These are phyloP conservation scores for Gallinago jamesoni DNA, from an alignment of 2,113 vertebrate species.

Conservation along the genomic window DNA sequence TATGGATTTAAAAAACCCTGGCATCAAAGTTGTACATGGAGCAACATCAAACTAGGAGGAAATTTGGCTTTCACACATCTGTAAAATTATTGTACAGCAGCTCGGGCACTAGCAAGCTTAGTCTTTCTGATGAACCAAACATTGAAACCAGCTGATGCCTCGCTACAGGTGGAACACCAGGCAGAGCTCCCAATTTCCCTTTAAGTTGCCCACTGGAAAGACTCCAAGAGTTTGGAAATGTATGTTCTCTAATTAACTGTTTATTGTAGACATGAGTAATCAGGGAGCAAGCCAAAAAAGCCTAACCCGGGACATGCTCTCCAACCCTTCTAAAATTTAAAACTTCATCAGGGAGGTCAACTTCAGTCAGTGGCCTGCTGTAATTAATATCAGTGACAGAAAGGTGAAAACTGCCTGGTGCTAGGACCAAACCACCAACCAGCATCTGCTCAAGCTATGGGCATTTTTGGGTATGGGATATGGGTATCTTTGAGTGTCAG, in stretches of 20 bases:
- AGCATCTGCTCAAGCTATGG: neutral
- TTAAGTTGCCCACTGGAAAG: neutral
- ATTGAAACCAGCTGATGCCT: neutral
- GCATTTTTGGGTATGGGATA: too few relatives aligned
- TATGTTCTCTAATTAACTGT: neutral
- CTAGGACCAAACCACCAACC: fast-evolving
- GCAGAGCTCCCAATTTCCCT: neutral
- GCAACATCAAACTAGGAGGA: neutral
- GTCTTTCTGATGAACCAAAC: neutral
- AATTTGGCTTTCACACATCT: neutral
- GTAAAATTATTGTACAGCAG: neutral
- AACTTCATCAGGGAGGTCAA: neutral
- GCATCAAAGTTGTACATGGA: neutral
- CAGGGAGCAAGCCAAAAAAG: neutral
- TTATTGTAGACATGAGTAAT: neutral
- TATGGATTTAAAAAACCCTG: neutral
- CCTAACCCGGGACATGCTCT: neutral
- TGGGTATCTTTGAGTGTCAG: neutral
- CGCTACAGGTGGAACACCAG: neutral
- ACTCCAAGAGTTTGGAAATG: neutral
- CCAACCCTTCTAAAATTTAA: neutral
- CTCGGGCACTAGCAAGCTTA: neutral
- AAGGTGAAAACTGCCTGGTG: neutral
- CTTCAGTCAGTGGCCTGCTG: neutral
- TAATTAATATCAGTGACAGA: neutral